Percentiles rank a stretch among this genome's conserved stretches.
Conservation (phyloP, 2,113 vertebrate genomes). For the Corythaixoides concolor region DNA sequence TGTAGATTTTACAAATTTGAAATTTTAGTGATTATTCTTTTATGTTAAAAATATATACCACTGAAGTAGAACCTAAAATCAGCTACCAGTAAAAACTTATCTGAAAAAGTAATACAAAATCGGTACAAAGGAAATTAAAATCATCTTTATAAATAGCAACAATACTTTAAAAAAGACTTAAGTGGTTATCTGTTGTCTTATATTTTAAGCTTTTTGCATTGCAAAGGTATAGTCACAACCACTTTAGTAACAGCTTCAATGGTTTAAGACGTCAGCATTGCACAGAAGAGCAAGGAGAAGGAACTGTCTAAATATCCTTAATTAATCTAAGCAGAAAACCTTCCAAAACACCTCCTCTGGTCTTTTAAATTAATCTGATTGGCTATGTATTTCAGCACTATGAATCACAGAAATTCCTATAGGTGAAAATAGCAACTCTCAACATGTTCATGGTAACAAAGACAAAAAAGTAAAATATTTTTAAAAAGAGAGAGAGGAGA, state of each 20-base stretch:
- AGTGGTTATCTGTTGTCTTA: neutral
- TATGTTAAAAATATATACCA: neutral
- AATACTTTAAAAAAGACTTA: neutral
- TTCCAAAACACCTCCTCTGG: neutral
- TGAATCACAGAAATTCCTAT: neutral
- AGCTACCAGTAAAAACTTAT: neutral
- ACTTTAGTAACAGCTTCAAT: neutral
- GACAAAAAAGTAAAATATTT: neutral
- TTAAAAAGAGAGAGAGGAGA: neutral
- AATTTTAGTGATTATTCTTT: neutral
- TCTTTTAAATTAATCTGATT: neutral
- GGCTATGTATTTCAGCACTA: neutral
- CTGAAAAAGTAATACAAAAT: neutral
- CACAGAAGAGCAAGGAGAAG: neutral
- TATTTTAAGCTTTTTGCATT: neutral
- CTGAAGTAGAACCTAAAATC: neutral
- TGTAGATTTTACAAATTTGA: neutral
- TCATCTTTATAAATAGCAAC: neutral
- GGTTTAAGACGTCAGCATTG: neutral
- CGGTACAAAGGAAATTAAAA: neutral
- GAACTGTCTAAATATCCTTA: neutral
- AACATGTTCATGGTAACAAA: neutral
- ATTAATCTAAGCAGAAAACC: neutral
- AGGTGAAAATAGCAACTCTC: neutral
- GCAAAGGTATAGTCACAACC: neutral